Conservation (phyloP, 2,797 vertebrate species). For the Falco peregrinus region DNA sequence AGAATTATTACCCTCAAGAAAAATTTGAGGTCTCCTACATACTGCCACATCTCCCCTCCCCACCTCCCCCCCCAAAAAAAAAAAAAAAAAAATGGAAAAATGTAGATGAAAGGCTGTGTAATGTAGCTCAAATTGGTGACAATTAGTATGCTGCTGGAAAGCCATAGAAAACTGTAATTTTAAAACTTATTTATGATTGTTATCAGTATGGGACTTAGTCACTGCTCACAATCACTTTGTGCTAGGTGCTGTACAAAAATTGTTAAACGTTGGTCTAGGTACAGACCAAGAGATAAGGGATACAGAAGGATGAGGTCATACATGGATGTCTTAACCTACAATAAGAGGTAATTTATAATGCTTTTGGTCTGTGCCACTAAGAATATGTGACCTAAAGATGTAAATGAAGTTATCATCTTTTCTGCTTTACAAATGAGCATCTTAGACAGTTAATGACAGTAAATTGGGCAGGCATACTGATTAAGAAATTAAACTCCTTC, state of each 20-base stretch:
- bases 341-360: neutral
- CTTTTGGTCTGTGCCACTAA: neutral
- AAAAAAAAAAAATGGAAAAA: neutral
- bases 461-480: neutral
- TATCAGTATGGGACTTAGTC: neutral
- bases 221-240: neutral
- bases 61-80: no score
- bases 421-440: neutral
- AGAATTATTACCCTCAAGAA: neutral
- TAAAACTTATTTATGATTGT: neutral
- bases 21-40: rapidly evolving
- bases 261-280: neutral
- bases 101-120: neutral
- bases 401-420: neutral
- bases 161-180: neutral
- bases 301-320: neutral
- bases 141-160: neutral
- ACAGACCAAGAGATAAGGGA: neutral
- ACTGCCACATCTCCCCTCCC: neutral
- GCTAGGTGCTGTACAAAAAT: neutral
- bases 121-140: neutral
- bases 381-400: neutral
- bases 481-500: neutral
- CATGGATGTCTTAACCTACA: neutral
- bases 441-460: neutral